These are phyloP conservation scores for Acleris holmiana DNA, from an alignment of 2,888 invertebrate species.

Conservation along the genomic window DNA sequence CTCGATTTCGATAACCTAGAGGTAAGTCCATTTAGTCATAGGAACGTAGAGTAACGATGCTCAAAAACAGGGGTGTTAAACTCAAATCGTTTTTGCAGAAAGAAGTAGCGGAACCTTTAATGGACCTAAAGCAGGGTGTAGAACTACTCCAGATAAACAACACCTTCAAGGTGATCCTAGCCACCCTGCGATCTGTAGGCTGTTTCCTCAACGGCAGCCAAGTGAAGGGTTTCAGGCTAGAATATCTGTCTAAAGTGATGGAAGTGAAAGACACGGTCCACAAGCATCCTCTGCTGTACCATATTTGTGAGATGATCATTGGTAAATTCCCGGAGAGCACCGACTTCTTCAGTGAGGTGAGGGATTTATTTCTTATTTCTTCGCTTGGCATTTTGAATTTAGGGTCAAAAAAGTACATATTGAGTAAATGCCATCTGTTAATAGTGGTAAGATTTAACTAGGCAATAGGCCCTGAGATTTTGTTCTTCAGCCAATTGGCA, in stretches of 20 bases:
- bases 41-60: neutral
- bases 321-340: constrained; percentile 97
- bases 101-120: constrained; percentile 99
- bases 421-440: too few species aligned
- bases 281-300: constrained; percentile 98
- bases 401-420: too few species aligned
- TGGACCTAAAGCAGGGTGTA: constrained; percentile 99
- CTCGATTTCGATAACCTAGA: constrained; percentile 99
- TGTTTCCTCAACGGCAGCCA: constrained; percentile 97
- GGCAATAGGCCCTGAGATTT: too few species aligned
- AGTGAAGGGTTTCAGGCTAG: constrained; percentile 98
- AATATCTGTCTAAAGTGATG: constrained; percentile 98
- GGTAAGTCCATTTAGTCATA: constrained; percentile 73
- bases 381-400: too few species aligned
- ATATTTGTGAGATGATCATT: constrained; percentile 98
- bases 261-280: constrained; percentile 99
- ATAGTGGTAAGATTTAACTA: too few species aligned
- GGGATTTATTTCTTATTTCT: constrained; percentile 22
- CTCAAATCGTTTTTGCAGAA: constrained; percentile 70
- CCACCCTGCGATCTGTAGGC: constrained; percentile 96
- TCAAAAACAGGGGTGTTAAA: too few species aligned
- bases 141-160: constrained; percentile 95
- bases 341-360: constrained; percentile 98
- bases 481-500: too few species aligned
- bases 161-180: constrained; percentile 97